These are phyloP conservation scores for Psephotus haematonotus DNA, from an alignment of 2,113 vertebrate genomes.

Conservation along the genomic window DNA sequence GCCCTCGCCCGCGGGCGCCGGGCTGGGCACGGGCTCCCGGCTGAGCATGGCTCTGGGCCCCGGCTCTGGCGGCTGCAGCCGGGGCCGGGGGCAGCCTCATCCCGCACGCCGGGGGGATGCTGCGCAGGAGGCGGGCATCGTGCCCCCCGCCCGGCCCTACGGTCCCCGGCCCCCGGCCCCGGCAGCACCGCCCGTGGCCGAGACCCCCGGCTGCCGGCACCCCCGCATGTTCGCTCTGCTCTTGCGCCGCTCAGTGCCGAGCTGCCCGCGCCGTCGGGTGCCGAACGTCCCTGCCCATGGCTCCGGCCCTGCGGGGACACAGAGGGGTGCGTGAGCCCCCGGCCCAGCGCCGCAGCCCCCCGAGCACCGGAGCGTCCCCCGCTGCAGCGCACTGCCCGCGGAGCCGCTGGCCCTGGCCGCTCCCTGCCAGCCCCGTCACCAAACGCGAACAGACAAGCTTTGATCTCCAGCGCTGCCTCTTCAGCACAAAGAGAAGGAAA, in stretches of 20 bases:
- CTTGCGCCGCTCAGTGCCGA: not conserved
- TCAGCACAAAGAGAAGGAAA: constrained; percentile 18
- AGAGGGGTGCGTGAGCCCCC: not conserved
- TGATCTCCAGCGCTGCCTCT: constrained; percentile 39
- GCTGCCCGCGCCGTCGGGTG: not conserved
- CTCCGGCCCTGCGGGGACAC: constrained; percentile 21
- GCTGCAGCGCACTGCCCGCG: not conserved
- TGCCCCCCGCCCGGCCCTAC: not conserved
- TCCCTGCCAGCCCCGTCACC: not conserved
- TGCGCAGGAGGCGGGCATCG: not conserved
- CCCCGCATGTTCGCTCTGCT: not conserved
- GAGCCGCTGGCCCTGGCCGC: not conserved
- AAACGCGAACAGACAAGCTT: constrained; percentile 34
- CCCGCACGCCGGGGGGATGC: not conserved
- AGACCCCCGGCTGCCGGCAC: not conserved
- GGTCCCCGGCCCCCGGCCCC: not conserved
- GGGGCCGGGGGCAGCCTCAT: not conserved
- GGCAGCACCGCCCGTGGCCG: not conserved
- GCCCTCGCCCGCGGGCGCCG: constrained; percentile 52
- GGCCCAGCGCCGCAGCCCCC: not conserved
- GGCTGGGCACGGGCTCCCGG: constrained; percentile 76
- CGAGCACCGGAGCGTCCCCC: not conserved
- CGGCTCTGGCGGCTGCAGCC: not conserved
- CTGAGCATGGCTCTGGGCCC: constrained; percentile 77
- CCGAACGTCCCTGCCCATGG: not conserved